Percentiles rank a stretch among this genome's conserved stretches.
These are phyloP conservation scores for Furnarius figulus DNA, from an alignment of 2,113 vertebrate genomes.

Conservation along the genomic window DNA sequence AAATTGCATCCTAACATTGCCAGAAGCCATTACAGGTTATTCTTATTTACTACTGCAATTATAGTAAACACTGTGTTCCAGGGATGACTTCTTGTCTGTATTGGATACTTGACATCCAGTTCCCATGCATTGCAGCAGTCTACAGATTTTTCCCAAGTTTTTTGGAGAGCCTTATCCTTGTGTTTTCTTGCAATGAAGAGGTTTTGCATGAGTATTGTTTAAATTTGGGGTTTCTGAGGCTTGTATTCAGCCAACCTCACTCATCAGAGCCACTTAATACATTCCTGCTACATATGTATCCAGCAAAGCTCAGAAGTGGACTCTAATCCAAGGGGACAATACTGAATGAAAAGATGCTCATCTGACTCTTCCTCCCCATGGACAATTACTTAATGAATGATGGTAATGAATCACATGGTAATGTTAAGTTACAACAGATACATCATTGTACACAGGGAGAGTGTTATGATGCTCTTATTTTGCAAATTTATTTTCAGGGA, in stretches of 20 bases:
- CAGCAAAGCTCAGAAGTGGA: background rate
- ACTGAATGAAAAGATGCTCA: background rate
- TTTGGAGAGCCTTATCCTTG: background rate
- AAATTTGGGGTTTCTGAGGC: background rate
- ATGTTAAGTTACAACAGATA: background rate
- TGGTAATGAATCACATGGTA: background rate
- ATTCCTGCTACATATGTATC: background rate
- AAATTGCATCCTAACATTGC: background rate
- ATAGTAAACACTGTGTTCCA: background rate
- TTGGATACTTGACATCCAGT: background rate
- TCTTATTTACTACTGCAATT: conserved; percentile 10
- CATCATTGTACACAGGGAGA: background rate
- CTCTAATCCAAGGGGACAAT: background rate
- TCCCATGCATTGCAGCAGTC: background rate
- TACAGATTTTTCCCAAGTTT: background rate
- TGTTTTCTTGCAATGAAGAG: background rate
- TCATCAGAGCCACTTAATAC: background rate
- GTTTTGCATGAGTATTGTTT: background rate
- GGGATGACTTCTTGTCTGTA: background rate
- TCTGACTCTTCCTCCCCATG: background rate
- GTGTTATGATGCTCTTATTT: background rate
- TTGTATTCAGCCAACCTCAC: background rate
- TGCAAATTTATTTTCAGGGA: background rate
- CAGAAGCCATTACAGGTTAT: background rate
- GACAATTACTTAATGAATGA: background rate